A percentile compares a stretch with the other conserved stretches of the same genome.
Conservation (phyloP, 2,797 vertebrate species). For the Tolypeutes matacus region DNA sequence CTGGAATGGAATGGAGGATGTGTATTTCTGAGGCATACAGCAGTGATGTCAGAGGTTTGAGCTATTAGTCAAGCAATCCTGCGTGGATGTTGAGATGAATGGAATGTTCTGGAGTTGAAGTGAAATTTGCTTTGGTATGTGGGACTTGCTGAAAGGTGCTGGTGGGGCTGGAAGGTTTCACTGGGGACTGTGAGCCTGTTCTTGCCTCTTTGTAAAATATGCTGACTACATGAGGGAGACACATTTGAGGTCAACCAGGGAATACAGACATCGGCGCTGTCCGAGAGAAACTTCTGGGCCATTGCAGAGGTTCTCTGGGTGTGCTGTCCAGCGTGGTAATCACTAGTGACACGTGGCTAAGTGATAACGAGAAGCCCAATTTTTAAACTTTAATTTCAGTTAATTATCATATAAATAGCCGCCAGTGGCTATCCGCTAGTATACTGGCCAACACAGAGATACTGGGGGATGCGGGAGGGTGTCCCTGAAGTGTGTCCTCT, state of each 20-base stretch:
- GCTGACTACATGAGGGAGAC: background rate
- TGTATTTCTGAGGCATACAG: background rate
- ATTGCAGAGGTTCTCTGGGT: background rate
- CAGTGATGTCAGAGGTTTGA: background rate
- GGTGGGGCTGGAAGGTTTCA: background rate
- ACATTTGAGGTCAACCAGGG: background rate
- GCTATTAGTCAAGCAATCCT: background rate
- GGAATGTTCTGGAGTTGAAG: background rate
- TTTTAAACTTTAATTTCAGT: background rate
- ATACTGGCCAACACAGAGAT: background rate
- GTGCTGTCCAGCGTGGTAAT: background rate
- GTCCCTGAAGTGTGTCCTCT: no score
- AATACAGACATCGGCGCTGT: background rate
- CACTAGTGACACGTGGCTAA: background rate
- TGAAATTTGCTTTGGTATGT: background rate
- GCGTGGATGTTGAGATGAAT: background rate
- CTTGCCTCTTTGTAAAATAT: background rate
- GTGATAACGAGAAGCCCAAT: background rate
- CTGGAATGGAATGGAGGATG: background rate
- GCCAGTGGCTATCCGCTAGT: background rate
- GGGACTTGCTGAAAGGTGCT: background rate
- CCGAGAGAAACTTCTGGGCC: background rate
- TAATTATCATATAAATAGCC: constrained; percentile 20
- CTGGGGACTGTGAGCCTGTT: background rate
- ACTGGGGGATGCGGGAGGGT: background rate